Conservation (phyloP, 2,113 vertebrate genomes). For the Malurus elegans region DNA sequence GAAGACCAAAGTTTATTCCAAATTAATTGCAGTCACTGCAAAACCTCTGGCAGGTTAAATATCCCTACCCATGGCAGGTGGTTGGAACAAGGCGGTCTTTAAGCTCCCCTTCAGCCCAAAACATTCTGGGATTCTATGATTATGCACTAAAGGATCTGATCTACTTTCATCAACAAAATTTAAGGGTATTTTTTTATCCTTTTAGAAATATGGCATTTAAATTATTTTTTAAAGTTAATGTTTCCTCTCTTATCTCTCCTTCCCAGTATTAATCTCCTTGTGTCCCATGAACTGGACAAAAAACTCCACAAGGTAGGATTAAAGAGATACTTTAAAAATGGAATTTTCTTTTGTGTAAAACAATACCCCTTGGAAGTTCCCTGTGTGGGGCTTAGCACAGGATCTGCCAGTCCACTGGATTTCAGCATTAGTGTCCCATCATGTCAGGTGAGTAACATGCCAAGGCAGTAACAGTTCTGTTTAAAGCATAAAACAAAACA, state of each 20-base stretch:
- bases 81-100: background rate
- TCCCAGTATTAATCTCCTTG: background rate
- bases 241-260: background rate
- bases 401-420: background rate
- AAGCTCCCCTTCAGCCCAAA: background rate
- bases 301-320: background rate
- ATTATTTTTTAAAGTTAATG: background rate
- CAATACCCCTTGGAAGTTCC: background rate
- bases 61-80: background rate
- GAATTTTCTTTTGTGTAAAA: background rate
- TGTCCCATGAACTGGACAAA: background rate
- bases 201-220: rapidly evolving
- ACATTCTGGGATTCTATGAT: background rate
- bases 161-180: background rate
- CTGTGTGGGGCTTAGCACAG: background rate
- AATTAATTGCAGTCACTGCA: background rate
- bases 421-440: background rate
- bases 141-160: background rate
- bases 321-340: background rate
- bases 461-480: rapidly evolving
- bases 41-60: background rate
- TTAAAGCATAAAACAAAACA: background rate
- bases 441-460: background rate
- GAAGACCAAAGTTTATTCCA: background rate
- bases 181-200: background rate